Percentiles rank a stretch among this genome's conserved stretches.
These are phyloP conservation scores for Phylloscopus trochilus DNA, from an alignment of 2,113 vertebrate species.

Conservation along the genomic window DNA sequence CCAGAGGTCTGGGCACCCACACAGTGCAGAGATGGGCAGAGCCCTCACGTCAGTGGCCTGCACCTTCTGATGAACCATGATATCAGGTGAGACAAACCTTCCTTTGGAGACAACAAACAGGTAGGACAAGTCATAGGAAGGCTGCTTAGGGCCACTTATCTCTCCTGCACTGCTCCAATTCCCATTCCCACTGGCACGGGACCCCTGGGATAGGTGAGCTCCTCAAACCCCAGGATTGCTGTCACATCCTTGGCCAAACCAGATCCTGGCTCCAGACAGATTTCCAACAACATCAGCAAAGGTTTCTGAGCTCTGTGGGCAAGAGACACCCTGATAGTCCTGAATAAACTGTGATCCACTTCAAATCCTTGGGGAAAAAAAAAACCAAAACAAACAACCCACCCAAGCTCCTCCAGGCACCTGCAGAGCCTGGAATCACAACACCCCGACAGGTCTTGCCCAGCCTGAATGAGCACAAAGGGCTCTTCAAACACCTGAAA, in stretches of 20 bases:
- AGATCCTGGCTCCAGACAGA: not conserved
- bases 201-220: not conserved
- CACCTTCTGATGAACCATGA: not conserved
- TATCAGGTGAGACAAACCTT: not conserved
- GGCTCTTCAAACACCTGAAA: slow-evolving; percentile 19
- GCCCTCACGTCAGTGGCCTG: not conserved
- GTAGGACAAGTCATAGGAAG: not conserved
- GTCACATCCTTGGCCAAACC: not conserved
- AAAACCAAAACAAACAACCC: no score
- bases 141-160: not conserved
- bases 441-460: not conserved
- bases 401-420: not conserved
- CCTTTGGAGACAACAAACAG: not conserved
- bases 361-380: not conserved
- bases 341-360: not conserved
- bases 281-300: not conserved
- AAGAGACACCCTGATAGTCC: not conserved
- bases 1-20: not conserved
- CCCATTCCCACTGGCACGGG: not conserved
- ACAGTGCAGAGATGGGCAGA: not conserved
- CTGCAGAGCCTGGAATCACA: slow-evolving; percentile 6
- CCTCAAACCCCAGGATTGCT: not conserved
- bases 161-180: not conserved
- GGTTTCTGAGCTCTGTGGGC: not conserved
- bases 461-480: not conserved